phyloP scores from a whole-genome alignment of 2,113 vertebrate species.

The Boleophthalmus pectinirostris region DNA sequence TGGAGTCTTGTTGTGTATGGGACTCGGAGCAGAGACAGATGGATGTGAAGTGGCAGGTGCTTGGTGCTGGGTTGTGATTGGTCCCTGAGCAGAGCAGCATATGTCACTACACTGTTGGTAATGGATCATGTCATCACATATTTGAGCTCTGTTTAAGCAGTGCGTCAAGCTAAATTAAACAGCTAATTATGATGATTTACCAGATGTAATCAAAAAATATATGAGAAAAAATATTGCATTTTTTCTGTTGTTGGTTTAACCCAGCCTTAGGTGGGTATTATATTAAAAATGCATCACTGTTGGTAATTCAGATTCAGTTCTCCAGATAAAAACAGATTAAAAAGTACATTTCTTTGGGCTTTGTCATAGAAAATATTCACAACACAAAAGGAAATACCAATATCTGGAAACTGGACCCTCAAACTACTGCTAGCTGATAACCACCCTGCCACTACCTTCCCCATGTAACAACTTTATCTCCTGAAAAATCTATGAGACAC shows the following conservation, averaged over 20 bases:
- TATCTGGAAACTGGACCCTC: too few relatives aligned
- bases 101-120: constrained; percentile 9
- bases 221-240: not conserved
- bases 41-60: constrained; percentile 4
- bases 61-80: not conserved
- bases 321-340: too few relatives aligned
- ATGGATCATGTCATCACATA: constrained; percentile 12
- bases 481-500: too few relatives aligned
- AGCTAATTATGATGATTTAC: not conserved
- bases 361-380: too few relatives aligned
- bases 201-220: not conserved
- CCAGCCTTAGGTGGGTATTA: not conserved
- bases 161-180: not conserved
- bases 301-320: not conserved
- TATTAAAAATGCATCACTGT: not conserved
- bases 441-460: too few relatives aligned
- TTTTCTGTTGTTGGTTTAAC: not conserved
- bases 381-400: too few relatives aligned
- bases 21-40: not conserved
- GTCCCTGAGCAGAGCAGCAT: constrained; percentile 3
- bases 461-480: too few relatives aligned
- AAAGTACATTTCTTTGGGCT: too few relatives aligned
- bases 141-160: not conserved
- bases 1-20: not conserved
- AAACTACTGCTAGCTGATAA: too few relatives aligned